These are phyloP conservation scores for Pheosia gnoma DNA, from an alignment of 2,888 invertebrate genomes.

Conservation along the genomic window DNA sequence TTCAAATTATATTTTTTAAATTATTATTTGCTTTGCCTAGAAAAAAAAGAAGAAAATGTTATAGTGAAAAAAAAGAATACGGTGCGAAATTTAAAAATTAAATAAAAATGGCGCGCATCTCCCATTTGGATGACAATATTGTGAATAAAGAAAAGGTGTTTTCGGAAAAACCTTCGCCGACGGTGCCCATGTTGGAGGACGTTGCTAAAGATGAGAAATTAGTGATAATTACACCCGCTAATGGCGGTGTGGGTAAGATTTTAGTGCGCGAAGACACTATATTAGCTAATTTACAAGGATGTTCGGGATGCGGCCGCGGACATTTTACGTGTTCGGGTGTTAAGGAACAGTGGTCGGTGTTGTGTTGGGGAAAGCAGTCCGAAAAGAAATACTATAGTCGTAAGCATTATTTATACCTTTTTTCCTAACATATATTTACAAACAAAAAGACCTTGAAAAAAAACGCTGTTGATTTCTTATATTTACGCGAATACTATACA, in stretches of 20 bases:
- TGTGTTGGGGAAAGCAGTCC: slow-evolving; percentile 73
- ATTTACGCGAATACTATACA: no score
- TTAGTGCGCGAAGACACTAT: slow-evolving; percentile 75
- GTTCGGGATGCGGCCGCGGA: slow-evolving; percentile 66
- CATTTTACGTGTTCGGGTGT: slow-evolving; percentile 70
- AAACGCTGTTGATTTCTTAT: no score
- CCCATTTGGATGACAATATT: neutral
- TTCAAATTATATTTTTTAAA: no score
- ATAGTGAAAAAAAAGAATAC: slow-evolving; percentile 2
- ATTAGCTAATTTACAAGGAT: slow-evolving; percentile 63
- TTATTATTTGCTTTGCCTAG: neutral
- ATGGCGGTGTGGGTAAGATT: slow-evolving; percentile 56
- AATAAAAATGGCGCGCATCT: neutral
- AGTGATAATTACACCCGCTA: slow-evolving; percentile 46
- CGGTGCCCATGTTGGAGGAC: slow-evolving; percentile 53
- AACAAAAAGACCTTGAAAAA: no score
- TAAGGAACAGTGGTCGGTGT: slow-evolving; percentile 68
- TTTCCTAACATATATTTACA: no score
- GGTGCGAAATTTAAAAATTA: neutral
- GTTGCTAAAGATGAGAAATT: slow-evolving; percentile 47
- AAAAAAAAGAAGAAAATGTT: slow-evolving; percentile 3
- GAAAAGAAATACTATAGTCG: slow-evolving; percentile 72
- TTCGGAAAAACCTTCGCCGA: slow-evolving; percentile 27
- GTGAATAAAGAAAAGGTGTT: neutral
- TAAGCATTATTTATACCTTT: slow-evolving; percentile 47